A percentile compares a stretch with the other conserved stretches of the same genome.
Conservation (phyloP, 1,140 invertebrate species). For the Panagrolaimus sp. region DNA sequence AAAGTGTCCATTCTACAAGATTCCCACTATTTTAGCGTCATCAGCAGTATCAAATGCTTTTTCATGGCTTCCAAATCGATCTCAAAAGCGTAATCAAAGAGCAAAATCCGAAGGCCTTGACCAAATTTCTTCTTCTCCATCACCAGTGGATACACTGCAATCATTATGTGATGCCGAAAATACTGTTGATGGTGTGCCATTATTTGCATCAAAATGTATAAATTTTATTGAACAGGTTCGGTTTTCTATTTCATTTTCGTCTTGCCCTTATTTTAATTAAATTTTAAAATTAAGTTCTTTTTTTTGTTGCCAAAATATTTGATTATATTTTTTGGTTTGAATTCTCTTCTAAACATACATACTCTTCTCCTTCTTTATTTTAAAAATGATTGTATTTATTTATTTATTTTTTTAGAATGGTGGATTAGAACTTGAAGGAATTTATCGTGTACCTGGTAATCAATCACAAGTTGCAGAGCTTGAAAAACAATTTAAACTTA, state of each 20-base stretch:
- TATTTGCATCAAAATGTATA: conserved; percentile 89
- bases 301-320: too few species aligned
- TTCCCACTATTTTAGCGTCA: conserved; percentile 12
- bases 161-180: conserved; percentile 31
- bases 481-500: conserved; percentile 78
- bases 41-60: conserved; percentile 30
- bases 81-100: conserved; percentile 59
- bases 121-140: conserved; percentile 75
- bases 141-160: conserved; percentile 71
- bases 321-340: too few species aligned
- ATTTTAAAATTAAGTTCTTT: too few species aligned
- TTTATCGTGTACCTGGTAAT: conserved; percentile 87
- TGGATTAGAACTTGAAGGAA: conserved; percentile 85
- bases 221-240: conserved; percentile 77
- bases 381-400: not conserved
- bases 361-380: not conserved
- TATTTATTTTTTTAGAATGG: conserved; percentile 57
- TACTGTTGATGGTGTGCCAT: conserved; percentile 68
- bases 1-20: not conserved
- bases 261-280: too few species aligned
- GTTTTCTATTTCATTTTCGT: not conserved
- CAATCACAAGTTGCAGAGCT: conserved; percentile 85
- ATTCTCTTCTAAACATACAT: too few species aligned
- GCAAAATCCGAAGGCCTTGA: conserved; percentile 65
- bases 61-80: conserved; percentile 50